Evolutionary conservation across 2,797 vertebrate genomes (phyloP).

Genomic region (Limosa lapponica): DNA sequence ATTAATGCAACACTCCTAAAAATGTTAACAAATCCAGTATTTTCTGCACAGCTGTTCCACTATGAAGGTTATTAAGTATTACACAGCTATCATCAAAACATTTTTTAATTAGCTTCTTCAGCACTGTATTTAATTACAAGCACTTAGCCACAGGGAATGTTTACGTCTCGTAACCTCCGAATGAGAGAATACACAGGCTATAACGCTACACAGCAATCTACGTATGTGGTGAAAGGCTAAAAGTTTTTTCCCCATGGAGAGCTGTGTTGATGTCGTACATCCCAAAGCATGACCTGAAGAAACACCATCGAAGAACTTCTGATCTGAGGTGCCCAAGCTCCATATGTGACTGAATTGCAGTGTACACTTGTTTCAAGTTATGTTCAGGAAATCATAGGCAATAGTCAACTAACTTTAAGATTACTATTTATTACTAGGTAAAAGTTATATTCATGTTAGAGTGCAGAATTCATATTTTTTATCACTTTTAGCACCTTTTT

Average conservation of each 20-base stretch:
- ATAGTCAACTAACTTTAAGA: too few relatives aligned
- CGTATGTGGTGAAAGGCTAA: background rate
- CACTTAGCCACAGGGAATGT: conserved; percentile 25
- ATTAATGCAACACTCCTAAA: background rate
- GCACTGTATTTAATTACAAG: conserved; percentile 51
- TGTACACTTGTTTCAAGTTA: background rate
- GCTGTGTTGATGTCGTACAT: background rate
- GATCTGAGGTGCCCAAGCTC: background rate
- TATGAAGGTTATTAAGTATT: conserved; percentile 38
- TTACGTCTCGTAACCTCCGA: background rate
- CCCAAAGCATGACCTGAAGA: background rate
- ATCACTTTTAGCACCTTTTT: background rate
- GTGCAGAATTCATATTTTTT: background rate
- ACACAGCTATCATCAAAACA: conserved; percentile 43
- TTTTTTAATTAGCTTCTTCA: conserved; percentile 65
- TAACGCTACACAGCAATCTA: background rate
- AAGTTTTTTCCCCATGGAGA: background rate
- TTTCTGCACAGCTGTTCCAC: conserved; percentile 48
- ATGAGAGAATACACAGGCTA: background rate
- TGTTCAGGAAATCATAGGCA: background rate
- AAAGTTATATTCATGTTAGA: background rate
- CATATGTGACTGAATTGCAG: background rate
- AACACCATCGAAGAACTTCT: background rate
- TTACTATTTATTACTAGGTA: background rate
- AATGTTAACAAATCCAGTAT: background rate